Evolutionary conservation across 2,797 vertebrate genomes (phyloP).

Genomic region (Hafferia zeledoni): DNA sequence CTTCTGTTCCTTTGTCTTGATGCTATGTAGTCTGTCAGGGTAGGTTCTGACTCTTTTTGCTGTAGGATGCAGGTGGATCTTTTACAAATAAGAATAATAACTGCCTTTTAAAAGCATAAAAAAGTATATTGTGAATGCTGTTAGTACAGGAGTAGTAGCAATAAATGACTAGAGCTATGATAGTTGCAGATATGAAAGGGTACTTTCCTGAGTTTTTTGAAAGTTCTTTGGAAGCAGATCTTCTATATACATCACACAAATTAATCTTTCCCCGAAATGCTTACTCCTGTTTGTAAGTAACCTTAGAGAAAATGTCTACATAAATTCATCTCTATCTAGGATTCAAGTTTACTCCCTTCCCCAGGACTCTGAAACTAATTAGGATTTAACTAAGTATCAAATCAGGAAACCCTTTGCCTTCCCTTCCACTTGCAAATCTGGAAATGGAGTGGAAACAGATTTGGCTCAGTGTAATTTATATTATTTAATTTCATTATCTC

Average conservation of each 20-base stretch:
- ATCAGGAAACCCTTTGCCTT: conserved; percentile 9
- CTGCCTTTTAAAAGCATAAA: neutral
- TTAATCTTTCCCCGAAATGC: neutral
- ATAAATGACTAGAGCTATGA: neutral
- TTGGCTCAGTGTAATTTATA: neutral
- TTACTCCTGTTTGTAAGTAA: neutral
- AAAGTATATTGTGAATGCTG: neutral
- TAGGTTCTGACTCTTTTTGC: neutral
- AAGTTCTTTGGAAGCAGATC: neutral
- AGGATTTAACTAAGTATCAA: conserved; percentile 9
- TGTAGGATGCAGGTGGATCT: neutral
- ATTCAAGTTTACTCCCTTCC: neutral
- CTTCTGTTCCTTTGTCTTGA: neutral
- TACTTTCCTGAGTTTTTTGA: neutral
- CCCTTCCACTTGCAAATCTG: conserved; percentile 32
- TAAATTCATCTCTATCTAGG: neutral
- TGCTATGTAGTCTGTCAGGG: neutral
- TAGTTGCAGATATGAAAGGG: neutral
- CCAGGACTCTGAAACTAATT: conserved; percentile 5
- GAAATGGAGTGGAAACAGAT: conserved; percentile 11
- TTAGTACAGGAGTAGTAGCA: neutral
- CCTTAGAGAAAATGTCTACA: neutral
- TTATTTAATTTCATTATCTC: neutral
- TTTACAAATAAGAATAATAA: neutral
- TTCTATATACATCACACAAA: neutral